Evolutionary conservation across 1,140 invertebrate species (phyloP), one percentile per base, ranked within the genome.

Genomic region (Asbolus verrucosus): DNA sequence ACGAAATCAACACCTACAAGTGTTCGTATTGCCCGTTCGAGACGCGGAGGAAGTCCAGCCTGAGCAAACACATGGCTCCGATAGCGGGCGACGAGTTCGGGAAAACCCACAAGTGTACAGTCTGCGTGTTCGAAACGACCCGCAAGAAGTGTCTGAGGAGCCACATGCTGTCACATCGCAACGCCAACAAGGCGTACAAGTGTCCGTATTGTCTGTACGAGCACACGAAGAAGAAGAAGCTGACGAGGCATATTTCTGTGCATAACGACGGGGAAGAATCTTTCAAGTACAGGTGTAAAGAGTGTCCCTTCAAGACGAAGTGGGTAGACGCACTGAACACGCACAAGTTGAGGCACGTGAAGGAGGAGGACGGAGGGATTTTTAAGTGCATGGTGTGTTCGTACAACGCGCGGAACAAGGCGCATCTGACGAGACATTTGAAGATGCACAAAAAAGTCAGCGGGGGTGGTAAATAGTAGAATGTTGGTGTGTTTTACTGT

Each of bases 371-470:
- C 18, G 46, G 46, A 2, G 46, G 46, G 21, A 27, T 27, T n/a
- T 54, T 27, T 27, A 54, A 54, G 13, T 54, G 46, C 21, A 54
- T 54, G 46, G 46, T 54, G 19, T 54, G 46, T 54, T 54, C 46
- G 11, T 54, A 54, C 11, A 54, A 54, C 18, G 46, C 46, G 3
- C 24, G 46, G n/a, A 54, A 54, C 8, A 54, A 54, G 11, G 46
- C 46, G 11, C 46, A 54, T 30, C 11, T 54, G 1, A 54, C 46
- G 1, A 54, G 46, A 13, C 46, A 54, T 27, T 54, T 54, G 21
- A 54, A 54, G 11, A 54, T 54, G 46, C 46, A 54, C 8, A 54
- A 54, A 16, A 54, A 24, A 24, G 46, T 24, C 9, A 54, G 11
- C 9, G 46, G 16, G 43, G 43, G 43, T 6, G 21, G 3, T 11